Evolutionary conservation across 2,113 vertebrate species (phyloP).

Genomic region (Hippocampus zosterae): DNA sequence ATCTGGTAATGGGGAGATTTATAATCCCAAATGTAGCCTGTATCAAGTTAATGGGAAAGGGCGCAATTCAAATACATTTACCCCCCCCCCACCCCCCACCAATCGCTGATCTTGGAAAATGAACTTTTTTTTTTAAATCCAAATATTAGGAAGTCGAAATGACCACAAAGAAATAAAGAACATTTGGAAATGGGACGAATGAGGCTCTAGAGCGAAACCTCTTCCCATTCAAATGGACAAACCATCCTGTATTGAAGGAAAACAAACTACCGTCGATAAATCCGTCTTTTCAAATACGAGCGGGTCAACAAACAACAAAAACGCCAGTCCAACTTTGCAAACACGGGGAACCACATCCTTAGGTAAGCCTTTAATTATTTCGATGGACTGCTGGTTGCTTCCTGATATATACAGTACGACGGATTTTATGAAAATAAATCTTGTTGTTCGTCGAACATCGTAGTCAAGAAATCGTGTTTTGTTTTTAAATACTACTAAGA

Average conservation of each 20-base stretch:
- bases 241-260: background rate
- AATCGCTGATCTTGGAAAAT: background rate
- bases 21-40: background rate
- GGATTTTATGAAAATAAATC: too few relatives aligned
- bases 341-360: too few relatives aligned
- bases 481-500: too few relatives aligned
- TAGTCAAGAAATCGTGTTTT: too few relatives aligned
- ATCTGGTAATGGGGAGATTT: constrained; percentile 2
- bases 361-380: too few relatives aligned
- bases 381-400: too few relatives aligned
- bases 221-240: background rate
- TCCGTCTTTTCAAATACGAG: background rate
- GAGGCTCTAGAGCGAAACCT: background rate
- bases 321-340: too few relatives aligned
- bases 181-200: background rate
- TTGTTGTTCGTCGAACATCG: too few relatives aligned
- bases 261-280: background rate
- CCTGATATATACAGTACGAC: too few relatives aligned
- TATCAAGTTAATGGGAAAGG: background rate
- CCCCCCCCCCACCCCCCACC: background rate
- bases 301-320: background rate
- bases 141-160: background rate
- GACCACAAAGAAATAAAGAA: background rate
- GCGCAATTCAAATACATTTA: background rate
- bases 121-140: background rate